Percentiles rank a stretch among this genome's conserved stretches.
phyloP scores from a whole-genome alignment of 2,888 invertebrate genomes.

The Ectemnius cavifrons region DNA sequence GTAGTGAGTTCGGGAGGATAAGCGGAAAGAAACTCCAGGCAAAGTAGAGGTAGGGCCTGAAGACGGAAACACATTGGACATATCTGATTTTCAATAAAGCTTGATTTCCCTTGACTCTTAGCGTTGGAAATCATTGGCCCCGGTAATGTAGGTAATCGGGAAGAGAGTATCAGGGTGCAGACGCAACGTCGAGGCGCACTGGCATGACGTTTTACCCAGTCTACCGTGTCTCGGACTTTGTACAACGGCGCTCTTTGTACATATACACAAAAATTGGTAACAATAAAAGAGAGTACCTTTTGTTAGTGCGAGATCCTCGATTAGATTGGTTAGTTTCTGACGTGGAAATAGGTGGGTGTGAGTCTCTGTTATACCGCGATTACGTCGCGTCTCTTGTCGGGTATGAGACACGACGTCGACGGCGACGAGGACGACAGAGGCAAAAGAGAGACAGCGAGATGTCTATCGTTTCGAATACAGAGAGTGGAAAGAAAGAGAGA shows the following conservation, averaged over 20 bases:
- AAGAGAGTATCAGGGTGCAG: constrained; percentile 38
- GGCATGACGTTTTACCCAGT: constrained; percentile 25
- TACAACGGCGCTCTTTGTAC: constrained; percentile 44
- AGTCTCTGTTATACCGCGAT: constrained; percentile 45
- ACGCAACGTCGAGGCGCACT: constrained; percentile 33
- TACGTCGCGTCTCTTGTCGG: constrained; percentile 39
- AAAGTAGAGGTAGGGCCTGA: not conserved
- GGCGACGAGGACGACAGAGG: constrained; percentile 10
- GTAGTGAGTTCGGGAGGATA: not conserved
- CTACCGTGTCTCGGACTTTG: constrained; percentile 39
- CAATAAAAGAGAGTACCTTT: constrained; percentile 25
- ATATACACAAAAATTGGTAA: constrained; percentile 34
- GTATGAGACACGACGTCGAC: constrained; percentile 27
- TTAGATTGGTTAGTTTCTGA: constrained; percentile 54
- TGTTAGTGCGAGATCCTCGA: constrained; percentile 50
- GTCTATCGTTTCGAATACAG: not conserved
- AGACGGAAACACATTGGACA: constrained; percentile 45
- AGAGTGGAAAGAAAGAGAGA: constrained; percentile 13
- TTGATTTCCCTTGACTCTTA: constrained; percentile 35
- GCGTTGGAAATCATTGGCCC: constrained; percentile 30
- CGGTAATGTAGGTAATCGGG: constrained; percentile 9
- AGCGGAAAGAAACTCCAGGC: constrained; percentile 14
- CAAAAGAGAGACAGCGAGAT: constrained; percentile 6
- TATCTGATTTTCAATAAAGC: constrained; percentile 57
- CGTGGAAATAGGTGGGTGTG: constrained; percentile 42